A percentile compares a stretch with the other conserved stretches of the same genome.
phyloP scores from a whole-genome alignment of 2,888 invertebrate species.

The Tachina fera region DNA sequence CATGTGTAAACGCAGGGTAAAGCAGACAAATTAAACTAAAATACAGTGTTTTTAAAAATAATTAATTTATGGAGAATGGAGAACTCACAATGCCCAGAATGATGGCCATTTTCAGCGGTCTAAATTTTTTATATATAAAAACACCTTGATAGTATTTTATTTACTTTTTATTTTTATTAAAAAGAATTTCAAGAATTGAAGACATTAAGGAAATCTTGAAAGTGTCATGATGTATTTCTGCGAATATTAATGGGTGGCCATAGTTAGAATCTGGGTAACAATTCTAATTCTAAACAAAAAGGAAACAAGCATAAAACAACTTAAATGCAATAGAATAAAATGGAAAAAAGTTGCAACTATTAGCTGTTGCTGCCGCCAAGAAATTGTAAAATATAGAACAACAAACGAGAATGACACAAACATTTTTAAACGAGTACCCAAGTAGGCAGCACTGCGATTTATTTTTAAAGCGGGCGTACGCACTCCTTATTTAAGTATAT shows the following conservation, averaged over 20 bases:
- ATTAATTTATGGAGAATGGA: no score
- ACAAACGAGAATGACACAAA: slow-evolving; percentile 16
- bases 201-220: slow-evolving; percentile 31
- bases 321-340: background rate
- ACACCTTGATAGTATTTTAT: background rate
- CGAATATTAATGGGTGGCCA: slow-evolving; percentile 28
- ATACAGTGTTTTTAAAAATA: no score
- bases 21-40: no score
- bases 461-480: slow-evolving; percentile 31
- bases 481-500: background rate
- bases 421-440: background rate
- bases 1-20: no score
- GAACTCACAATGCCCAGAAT: no score
- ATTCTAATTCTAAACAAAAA: slow-evolving; percentile 26
- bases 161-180: background rate
- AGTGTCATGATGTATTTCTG: slow-evolving; percentile 18
- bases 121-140: no score
- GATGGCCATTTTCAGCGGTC: no score
- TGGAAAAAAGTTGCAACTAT: background rate
- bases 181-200: background rate
- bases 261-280: slow-evolving; percentile 28
- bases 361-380: background rate
- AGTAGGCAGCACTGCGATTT: background rate
- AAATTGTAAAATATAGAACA: slow-evolving; percentile 36
- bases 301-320: slow-evolving; percentile 30